phyloP scores from a whole-genome alignment of 2,797 vertebrate species.

The Artibeus lituratus region DNA sequence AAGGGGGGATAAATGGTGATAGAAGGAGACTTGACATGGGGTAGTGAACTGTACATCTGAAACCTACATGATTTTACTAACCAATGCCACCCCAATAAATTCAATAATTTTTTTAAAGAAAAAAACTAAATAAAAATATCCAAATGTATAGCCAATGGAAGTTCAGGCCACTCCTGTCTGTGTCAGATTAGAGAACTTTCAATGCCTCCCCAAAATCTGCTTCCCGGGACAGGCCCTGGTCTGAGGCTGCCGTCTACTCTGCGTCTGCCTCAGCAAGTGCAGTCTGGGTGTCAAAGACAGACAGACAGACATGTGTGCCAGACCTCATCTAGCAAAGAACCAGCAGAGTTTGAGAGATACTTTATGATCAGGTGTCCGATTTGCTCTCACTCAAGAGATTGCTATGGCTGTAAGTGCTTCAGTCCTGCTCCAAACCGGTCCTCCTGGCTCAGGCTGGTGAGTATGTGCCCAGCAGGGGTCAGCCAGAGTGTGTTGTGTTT shows the following conservation, averaged over 20 bases:
- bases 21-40: neutral
- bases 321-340: neutral
- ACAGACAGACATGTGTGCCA: neutral
- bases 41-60: neutral
- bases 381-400: neutral
- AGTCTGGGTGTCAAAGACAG: neutral
- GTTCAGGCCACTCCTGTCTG: neutral
- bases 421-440: neutral
- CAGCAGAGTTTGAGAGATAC: neutral
- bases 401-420: neutral
- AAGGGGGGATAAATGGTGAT: neutral
- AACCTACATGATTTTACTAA: neutral
- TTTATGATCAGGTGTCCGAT: neutral
- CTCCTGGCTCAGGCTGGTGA: neutral
- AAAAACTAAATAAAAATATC: neutral
- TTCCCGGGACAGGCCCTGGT: neutral
- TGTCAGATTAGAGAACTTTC: neutral
- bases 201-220: neutral
- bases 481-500: neutral
- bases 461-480: neutral
- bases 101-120: neutral
- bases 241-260: neutral
- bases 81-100: neutral
- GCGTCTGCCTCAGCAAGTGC: neutral
- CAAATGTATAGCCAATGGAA: neutral